A percentile compares a stretch with the other conserved stretches of the same genome.
These are phyloP conservation scores for Agrotis puta DNA, from an alignment of 2,888 invertebrate species.

Conservation along the genomic window DNA sequence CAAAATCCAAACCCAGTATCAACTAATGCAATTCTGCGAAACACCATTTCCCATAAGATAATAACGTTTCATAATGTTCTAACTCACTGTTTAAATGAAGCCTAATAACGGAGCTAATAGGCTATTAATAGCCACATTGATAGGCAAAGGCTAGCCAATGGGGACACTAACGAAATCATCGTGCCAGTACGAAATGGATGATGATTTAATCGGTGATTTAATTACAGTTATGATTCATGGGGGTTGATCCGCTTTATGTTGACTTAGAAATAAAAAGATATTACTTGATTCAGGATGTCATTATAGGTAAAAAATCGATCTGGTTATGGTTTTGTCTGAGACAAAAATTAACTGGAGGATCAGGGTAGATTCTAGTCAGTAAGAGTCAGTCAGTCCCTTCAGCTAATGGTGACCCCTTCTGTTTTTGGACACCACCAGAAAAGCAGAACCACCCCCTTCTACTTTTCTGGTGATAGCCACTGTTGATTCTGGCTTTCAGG, in stretches of 20 bases:
- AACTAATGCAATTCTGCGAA: slow-evolving; percentile 42
- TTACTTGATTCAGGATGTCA: too few species aligned
- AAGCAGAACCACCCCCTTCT: too few species aligned
- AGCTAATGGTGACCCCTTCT: too few species aligned
- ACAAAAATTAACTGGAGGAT: background rate
- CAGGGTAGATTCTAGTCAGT: too few species aligned
- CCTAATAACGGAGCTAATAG: slow-evolving; percentile 51
- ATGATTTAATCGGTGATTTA: slow-evolving; percentile 26
- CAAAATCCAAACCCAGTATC: slow-evolving; percentile 27
- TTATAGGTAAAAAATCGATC: too few species aligned
- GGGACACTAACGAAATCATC: slow-evolving; percentile 46
- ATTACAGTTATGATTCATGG: background rate
- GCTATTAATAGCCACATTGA: slow-evolving; percentile 42
- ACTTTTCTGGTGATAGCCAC: too few species aligned
- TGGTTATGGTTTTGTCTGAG: too few species aligned
- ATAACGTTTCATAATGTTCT: slow-evolving; percentile 45
- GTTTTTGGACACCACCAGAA: too few species aligned
- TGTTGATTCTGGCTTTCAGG: too few species aligned
- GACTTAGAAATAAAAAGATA: background rate
- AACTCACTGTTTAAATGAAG: slow-evolving; percentile 43
- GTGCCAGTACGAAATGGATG: slow-evolving; percentile 13
- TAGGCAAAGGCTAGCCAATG: slow-evolving; percentile 45
- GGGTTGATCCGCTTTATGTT: background rate
- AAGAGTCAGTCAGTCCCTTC: too few species aligned
- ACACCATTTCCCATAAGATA: slow-evolving; percentile 51